Base-by-base conservation (phyloP, 2,113 vertebrate species). In the Canis aureus region DNA sequence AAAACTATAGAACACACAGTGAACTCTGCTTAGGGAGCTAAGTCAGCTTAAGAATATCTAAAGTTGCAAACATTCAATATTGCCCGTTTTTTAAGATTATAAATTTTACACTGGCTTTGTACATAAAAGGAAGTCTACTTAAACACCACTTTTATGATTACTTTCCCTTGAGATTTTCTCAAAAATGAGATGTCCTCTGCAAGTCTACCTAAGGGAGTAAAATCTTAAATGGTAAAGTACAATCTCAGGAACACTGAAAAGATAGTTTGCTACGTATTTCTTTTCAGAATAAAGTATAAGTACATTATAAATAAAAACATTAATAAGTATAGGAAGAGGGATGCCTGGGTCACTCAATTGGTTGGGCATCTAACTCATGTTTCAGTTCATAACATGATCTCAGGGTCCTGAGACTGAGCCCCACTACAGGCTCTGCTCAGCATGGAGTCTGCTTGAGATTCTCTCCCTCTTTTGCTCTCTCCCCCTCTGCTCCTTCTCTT, bases 21-120 rank as follows among this genome's bases (percentile, higher is more conserved):
- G 2, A 3, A 94, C 19, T 80, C 27, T 83, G 59, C 62, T 51
- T 51, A 57, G 20, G 4, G 11, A 76, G n/a, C 25, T 84, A 81
- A 89, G 80, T 95, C 89, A 89, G 43, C 62, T 88, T 89, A 91
- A 89, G 59, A 78, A 12, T 35, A 85, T 91, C 78, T 51, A 91
- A 84, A 86, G 88, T 27, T 80, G 38, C 55, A 78, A 74, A 53
- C 27, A 76, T 25, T 92, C 17, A 76, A 76, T 82, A 96, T 0
- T 86, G 64, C 7, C 32, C 59, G 80, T 74, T 96, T 89, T 73
- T 69, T 96, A 60, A 95, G 19, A 94, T 62, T 73, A 87, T n/a
- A 71, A 91, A 94, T 93, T 97, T 92, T 92, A 95, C 43, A 86
- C 4, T 91, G 60, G 69, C 60, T 91, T 93, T 94, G 73, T 67